Base-by-base conservation (phyloP, 2,888 invertebrate genomes). In the Diadromus collaris region DNA sequence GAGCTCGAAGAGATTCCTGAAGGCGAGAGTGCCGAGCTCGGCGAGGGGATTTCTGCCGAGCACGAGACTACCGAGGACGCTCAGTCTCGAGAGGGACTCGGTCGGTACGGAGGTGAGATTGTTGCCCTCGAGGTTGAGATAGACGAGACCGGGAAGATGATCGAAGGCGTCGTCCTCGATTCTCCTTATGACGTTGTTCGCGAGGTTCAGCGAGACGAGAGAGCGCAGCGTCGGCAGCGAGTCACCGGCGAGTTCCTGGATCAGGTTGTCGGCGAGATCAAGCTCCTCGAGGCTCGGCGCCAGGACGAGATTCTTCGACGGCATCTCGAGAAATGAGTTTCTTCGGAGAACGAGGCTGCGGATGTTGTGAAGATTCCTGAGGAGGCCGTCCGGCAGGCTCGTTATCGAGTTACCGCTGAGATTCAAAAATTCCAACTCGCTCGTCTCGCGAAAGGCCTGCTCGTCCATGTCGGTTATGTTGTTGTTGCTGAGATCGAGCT, bases 1-100 rank as follows among this genome's bases (percentile, higher is more conserved):
- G 84, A 97, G 92, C 91, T 96, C 95, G 90, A 96, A 96, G 76
- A 98, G 93, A 90, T 97, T 97, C 87, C 95, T 93, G 88, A 97
- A 96, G 81, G 96, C 96, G 71, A 96, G 94, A 21, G 96, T 94
- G 79, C 95, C 94, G 85, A 97, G 91, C 85, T 93, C 92, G 84
- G 92, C 93, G 86, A 97, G 94, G 85, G 95, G 95, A 92, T 97
- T 97, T 82, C 95, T 94, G 89, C 95, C 96, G 86, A 97, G 92
- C 87, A 95, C 94, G 84, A 97, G 93, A 89, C 94, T 94, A 79
- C 95, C 94, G 84, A 97, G 93, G 89, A 95, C 95, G 79, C 95
- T 93, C 88, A 97, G 92, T 91, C 95, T 95, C 41, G 96, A 94
- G 80, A 97, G 92, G 78, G 96, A 95, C 78, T 93, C 93, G 63